Evolutionary conservation across 2,888 invertebrate genomes (phyloP).

Genomic region (Chouioia cunea): DNA sequence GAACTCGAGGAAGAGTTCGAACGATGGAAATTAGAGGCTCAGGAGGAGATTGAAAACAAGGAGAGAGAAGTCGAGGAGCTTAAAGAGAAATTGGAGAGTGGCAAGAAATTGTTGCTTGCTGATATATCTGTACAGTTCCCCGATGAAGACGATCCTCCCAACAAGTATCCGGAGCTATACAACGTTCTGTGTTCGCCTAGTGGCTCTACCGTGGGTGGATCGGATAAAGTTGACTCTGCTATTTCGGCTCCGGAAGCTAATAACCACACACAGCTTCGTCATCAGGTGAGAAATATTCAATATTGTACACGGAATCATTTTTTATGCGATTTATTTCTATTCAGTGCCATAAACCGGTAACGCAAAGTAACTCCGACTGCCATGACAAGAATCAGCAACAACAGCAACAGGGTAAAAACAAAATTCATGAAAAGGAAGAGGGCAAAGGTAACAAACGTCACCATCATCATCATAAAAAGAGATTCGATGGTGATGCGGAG

Average conservation of each 20-base stretch:
- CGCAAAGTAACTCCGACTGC: slow-evolving; percentile 34
- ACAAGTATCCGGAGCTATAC: slow-evolving; percentile 31
- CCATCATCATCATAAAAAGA: slow-evolving; percentile 51
- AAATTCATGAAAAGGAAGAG: slow-evolving; percentile 11
- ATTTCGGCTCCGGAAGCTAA: neutral
- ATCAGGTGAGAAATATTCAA: slow-evolving; percentile 28
- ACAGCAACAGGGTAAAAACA: slow-evolving; percentile 4
- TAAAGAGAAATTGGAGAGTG: slow-evolving; percentile 61
- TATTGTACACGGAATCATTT: neutral
- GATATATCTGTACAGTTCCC: slow-evolving; percentile 58
- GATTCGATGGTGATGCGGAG: slow-evolving; percentile 54
- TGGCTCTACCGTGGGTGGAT: neutral
- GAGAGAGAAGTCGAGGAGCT: slow-evolving; percentile 72
- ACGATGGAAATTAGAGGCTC: slow-evolving; percentile 71
- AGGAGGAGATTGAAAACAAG: slow-evolving; percentile 72
- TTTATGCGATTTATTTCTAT: neutral
- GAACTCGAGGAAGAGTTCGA: slow-evolving; percentile 81
- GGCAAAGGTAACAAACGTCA: slow-evolving; percentile 36
- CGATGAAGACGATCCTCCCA: slow-evolving; percentile 46
- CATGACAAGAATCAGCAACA: slow-evolving; percentile 15
- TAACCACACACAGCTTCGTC: slow-evolving; percentile 12
- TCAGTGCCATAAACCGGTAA: slow-evolving; percentile 38
- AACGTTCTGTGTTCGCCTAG: slow-evolving; percentile 18
- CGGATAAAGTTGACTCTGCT: neutral
- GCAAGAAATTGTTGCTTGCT: slow-evolving; percentile 12